phyloP scores from a whole-genome alignment of 2,797 vertebrate genomes.

The Chelmon rostratus region DNA sequence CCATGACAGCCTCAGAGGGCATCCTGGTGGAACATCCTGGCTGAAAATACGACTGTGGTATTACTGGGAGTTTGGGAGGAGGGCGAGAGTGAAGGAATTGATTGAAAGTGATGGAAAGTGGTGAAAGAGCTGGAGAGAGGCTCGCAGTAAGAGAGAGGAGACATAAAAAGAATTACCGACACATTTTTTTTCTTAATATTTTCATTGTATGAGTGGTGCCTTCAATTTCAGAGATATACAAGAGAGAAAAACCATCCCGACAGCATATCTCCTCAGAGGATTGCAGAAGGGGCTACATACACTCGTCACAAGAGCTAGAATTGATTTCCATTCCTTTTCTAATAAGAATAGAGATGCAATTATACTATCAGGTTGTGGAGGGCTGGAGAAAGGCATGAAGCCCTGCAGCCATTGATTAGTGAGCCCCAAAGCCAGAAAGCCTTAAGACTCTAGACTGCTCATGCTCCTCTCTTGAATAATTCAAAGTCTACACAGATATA shows the following conservation, averaged over 20 bases:
- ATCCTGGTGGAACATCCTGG: constrained; percentile 50
- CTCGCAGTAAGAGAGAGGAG: not conserved
- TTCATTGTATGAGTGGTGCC: constrained; percentile 28
- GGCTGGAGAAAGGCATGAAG: constrained; percentile 29
- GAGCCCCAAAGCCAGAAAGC: constrained; percentile 14
- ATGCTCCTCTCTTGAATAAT: constrained; percentile 8
- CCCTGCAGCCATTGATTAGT: constrained; percentile 45
- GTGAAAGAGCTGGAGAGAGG: constrained; percentile 21
- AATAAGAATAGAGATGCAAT: constrained; percentile 64
- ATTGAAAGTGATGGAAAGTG: constrained; percentile 41
- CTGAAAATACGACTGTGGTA: constrained; percentile 53
- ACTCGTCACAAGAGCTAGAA: constrained; percentile 32
- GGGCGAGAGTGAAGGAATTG: constrained; percentile 20
- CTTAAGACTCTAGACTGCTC: constrained; percentile 7
- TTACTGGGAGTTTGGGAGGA: not conserved
- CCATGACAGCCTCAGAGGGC: constrained; percentile 48
- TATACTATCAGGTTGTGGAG: constrained; percentile 45
- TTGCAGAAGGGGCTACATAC: constrained; percentile 22
- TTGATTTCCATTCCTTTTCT: constrained; percentile 67
- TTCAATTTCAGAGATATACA: constrained; percentile 37
- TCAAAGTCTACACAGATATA: constrained; percentile 15
- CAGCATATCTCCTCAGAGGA: constrained; percentile 27
- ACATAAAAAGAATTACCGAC: constrained; percentile 8
- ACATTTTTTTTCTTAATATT: constrained; percentile 29
- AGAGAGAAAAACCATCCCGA: constrained; percentile 31